Conservation (phyloP, 2,113 vertebrate genomes). For the Pollachius pollachius region DNA sequence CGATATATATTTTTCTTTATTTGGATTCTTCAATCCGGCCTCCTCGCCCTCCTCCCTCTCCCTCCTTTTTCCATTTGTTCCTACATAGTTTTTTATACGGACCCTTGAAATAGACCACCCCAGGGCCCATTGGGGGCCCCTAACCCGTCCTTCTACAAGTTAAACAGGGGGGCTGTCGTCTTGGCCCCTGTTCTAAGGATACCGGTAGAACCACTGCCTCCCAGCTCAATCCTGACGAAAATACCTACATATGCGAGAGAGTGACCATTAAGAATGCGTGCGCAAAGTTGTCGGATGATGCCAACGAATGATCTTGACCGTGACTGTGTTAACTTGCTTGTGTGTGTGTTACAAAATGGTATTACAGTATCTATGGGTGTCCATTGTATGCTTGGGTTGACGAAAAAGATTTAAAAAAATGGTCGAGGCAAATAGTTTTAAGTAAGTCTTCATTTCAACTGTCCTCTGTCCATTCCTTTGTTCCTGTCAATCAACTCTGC, state of each 20-base stretch:
- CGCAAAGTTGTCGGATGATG: slow-evolving; percentile 7
- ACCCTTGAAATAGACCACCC: slow-evolving; percentile 52
- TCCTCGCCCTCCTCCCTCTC: slow-evolving; percentile 44
- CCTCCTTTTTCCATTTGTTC: slow-evolving; percentile 79
- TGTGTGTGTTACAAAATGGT: slow-evolving; percentile 54
- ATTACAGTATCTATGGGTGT: slow-evolving; percentile 37
- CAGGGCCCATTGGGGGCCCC: slow-evolving; percentile 53
- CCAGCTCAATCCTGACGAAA: slow-evolving; percentile 49
- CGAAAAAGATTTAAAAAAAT: slow-evolving; percentile 16
- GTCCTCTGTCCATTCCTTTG: slow-evolving; percentile 69
- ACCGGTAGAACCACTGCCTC: slow-evolving; percentile 63
- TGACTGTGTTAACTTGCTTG: slow-evolving; percentile 40
- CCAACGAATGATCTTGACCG: slow-evolving; percentile 16
- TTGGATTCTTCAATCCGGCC: slow-evolving; percentile 46
- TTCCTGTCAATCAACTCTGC: slow-evolving; percentile 66
- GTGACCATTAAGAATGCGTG: slow-evolving; percentile 31
- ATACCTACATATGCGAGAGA: slow-evolving; percentile 31
- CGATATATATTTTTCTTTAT: slow-evolving; percentile 79
- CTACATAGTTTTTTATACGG: slow-evolving; percentile 79
- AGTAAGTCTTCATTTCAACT: slow-evolving; percentile 63
- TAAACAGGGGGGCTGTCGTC: slow-evolving; percentile 26
- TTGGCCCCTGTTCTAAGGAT: slow-evolving; percentile 37
- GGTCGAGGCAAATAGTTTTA: slow-evolving; percentile 10
- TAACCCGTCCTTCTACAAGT: slow-evolving; percentile 45
- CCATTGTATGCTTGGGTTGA: slow-evolving; percentile 44